A percentile compares a stretch with the other conserved stretches of the same genome.
Conservation (phyloP, 2,113 vertebrate genomes). For the Lycaon pictus region DNA sequence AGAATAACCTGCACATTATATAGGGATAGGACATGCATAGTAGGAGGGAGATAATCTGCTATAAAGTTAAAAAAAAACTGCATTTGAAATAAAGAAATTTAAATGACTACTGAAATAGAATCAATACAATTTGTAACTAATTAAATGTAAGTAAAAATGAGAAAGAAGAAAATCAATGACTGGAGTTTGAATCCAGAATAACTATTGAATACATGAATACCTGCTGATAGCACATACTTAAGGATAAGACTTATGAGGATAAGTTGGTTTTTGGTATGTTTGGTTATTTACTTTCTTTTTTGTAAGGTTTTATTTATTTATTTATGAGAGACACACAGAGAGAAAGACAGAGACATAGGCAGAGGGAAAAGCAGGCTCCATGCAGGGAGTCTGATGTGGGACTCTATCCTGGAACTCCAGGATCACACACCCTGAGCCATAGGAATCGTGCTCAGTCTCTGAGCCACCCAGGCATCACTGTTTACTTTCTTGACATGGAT, state of each 20-base stretch:
- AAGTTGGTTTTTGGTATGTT: not conserved
- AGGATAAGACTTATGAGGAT: not conserved
- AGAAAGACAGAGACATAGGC: too few relatives aligned
- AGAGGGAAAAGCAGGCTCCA: too few relatives aligned
- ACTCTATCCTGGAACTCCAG: too few relatives aligned
- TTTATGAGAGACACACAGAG: too few relatives aligned
- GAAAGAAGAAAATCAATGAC: not conserved
- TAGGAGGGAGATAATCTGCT: not conserved
- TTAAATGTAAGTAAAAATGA: not conserved
- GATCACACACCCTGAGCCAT: too few relatives aligned
- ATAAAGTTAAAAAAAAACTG: not conserved
- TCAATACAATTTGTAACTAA: not conserved
- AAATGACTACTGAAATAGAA: not conserved
- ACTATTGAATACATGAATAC: not conserved
- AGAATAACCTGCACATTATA: not conserved
- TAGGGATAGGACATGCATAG: not conserved
- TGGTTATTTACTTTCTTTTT: not conserved
- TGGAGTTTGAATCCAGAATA: not conserved
- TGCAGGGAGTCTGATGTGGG: too few relatives aligned
- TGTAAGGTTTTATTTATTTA: too few relatives aligned
- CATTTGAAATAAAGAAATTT: not conserved
- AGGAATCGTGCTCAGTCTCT: too few relatives aligned
- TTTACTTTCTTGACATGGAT: not conserved
- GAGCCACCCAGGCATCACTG: too few relatives aligned
- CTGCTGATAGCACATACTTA: not conserved